Conservation (phyloP, 2,888 invertebrate genomes). For the Metallyticus violacea region DNA sequence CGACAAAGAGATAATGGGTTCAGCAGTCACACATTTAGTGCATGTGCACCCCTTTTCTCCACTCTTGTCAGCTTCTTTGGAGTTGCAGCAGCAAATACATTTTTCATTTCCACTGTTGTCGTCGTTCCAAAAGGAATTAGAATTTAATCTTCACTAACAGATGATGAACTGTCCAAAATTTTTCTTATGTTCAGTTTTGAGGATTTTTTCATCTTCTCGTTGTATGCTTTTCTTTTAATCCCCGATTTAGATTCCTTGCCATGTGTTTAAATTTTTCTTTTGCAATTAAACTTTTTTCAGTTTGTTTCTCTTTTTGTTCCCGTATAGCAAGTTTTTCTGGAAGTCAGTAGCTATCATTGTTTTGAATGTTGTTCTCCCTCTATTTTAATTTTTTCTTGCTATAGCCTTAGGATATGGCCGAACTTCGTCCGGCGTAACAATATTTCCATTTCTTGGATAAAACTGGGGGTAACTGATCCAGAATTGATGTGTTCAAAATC, state of each 20-base stretch:
- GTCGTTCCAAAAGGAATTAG: not conserved
- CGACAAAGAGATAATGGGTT: slow-evolving; percentile 16
- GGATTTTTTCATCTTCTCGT: not conserved
- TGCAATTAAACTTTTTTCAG: no score
- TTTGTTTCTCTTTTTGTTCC: no score
- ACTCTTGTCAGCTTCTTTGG: slow-evolving; percentile 7
- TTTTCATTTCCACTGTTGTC: slow-evolving; percentile 13
- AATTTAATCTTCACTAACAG: not conserved
- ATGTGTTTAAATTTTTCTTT: not conserved
- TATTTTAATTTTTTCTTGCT: no score
- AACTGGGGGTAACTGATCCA: no score
- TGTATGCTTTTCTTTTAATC: not conserved
- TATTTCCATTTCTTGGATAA: no score
- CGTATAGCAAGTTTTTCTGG: no score
- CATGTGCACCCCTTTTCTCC: slow-evolving; percentile 23
- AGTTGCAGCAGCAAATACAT: slow-evolving; percentile 8
- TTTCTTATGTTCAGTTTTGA: not conserved
- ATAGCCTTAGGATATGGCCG: no score
- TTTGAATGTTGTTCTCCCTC: no score
- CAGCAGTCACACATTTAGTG: slow-evolving; percentile 11
- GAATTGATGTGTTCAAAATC: no score
- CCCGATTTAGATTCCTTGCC: not conserved
- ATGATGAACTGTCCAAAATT: not conserved
- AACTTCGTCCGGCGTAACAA: no score
- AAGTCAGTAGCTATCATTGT: no score